Evolutionary conservation across 2,888 invertebrate genomes (phyloP).

Genomic region (Acleris laterana): DNA sequence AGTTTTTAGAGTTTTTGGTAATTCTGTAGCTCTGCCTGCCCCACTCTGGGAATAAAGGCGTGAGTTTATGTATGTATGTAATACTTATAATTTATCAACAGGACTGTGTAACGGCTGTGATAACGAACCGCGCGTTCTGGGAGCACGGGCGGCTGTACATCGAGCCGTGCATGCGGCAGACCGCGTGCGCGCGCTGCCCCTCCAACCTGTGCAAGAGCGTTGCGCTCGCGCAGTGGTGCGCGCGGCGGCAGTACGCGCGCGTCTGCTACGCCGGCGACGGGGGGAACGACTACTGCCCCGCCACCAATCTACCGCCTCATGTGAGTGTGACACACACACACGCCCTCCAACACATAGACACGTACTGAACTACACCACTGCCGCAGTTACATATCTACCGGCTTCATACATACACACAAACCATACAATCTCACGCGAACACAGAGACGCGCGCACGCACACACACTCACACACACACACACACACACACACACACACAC

Average conservation of each 20-base stretch:
- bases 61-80: too few species aligned
- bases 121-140: conserved; percentile 74
- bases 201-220: conserved; percentile 73
- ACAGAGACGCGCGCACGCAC: too few species aligned
- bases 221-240: conserved; percentile 65
- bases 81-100: conserved; percentile 45
- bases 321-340: conserved; percentile 51
- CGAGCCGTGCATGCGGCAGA: conserved; percentile 73
- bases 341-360: too few species aligned
- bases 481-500: too few species aligned
- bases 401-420: too few species aligned
- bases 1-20: too few species aligned
- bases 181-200: conserved; percentile 63
- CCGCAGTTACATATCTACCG: too few species aligned
- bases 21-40: too few species aligned
- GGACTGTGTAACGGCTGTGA: conserved; percentile 62
- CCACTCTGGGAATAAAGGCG: too few species aligned
- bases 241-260: conserved; percentile 45
- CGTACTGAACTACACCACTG: too few species aligned
- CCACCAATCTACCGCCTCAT: conserved; percentile 56
- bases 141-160: conserved; percentile 64
- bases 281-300: conserved; percentile 72
- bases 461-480: too few species aligned
- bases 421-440: too few species aligned
- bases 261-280: conserved; percentile 71